Evolutionary conservation across 2,797 vertebrate species (phyloP), one percentile per base, ranked within the genome.

Genomic region (Mormyrops boulengeri): DNA sequence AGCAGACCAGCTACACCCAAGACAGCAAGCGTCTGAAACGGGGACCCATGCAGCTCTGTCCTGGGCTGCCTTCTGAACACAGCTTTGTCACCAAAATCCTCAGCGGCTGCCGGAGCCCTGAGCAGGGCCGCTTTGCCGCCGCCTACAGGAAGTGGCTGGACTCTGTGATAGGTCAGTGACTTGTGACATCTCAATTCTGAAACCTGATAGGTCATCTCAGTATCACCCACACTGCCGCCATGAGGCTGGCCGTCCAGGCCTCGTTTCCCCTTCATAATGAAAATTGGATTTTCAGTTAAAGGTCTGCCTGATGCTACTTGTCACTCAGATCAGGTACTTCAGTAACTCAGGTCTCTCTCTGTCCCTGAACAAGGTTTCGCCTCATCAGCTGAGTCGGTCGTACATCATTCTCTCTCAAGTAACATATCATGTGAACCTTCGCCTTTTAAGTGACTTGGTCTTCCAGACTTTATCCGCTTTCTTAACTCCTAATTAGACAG

Each of bases 141-240:
- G 97, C 97, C 4, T 99, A 99, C 91, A 96, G 93, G 90, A 99
- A 98, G 94, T 99, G 98, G 98, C 95, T 99, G 92, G 96, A 97
- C 91, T 97, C 95, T 0, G 95, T 99, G 90, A 94, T 97, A 91
- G 95, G 94, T 95, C 96, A 96, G 89, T 97, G 95, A 96, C 92
- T 90, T 80, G 11, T 38, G 62, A 66, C 89, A 38, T 66, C 34
- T 88, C 91, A 87, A 92, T 55, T 53, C 34, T 57, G 52, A 38
- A 73, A 86, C 50, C 55, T 88, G 41, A 82, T 82, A 89, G 89
- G 91, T 87, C 52, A 88, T 60, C 73, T 85, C 41, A 50, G 88
- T 52, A 69, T 60, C 30, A 60, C 84, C 88, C 84, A 60, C 60
- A 62, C 87, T 69, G 87, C 55, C 85, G 34, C 85, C 1, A 2